phyloP scores from a whole-genome alignment of 2,888 invertebrate species.

The Sarcophaga rosellei region DNA sequence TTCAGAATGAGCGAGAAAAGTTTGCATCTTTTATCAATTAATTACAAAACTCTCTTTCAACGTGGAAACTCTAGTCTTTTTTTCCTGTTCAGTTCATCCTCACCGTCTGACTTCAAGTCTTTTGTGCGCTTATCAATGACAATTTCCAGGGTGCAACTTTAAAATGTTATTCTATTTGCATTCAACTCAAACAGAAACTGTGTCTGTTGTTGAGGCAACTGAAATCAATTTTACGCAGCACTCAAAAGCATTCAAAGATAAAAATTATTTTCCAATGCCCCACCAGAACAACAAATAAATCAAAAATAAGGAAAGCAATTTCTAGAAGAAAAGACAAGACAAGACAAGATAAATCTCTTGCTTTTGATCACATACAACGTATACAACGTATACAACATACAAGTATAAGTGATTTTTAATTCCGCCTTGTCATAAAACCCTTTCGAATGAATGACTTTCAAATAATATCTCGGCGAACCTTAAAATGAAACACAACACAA shows the following conservation, averaged over 20 bases:
- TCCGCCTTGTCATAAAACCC: constrained; percentile 44
- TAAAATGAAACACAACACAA: not conserved
- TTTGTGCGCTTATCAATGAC: not conserved
- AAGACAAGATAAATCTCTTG: not conserved
- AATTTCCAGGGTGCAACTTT: constrained; percentile 52
- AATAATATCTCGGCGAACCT: not conserved
- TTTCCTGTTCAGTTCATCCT: not conserved
- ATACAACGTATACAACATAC: no score
- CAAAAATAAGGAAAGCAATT: not conserved
- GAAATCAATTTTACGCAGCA: constrained; percentile 51
- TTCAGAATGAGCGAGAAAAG: constrained; percentile 31
- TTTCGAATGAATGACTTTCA: constrained; percentile 37
- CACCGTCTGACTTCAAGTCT: not conserved
- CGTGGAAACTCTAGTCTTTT: not conserved
- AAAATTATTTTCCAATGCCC: constrained; percentile 15
- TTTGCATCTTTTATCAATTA: constrained; percentile 64
- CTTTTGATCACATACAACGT: not conserved
- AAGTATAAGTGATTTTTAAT: constrained; percentile 62
- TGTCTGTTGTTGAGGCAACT: constrained; percentile 46
- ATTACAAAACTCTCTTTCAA: constrained; percentile 52
- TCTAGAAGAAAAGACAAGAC: not conserved
- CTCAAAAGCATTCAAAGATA: constrained; percentile 28
- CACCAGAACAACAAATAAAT: constrained; percentile 12
- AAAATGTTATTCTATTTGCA: constrained; percentile 61
- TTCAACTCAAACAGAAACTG: constrained; percentile 53